phyloP scores from a whole-genome alignment of 2,113 vertebrate species.

The Saccopteryx bilineata region DNA sequence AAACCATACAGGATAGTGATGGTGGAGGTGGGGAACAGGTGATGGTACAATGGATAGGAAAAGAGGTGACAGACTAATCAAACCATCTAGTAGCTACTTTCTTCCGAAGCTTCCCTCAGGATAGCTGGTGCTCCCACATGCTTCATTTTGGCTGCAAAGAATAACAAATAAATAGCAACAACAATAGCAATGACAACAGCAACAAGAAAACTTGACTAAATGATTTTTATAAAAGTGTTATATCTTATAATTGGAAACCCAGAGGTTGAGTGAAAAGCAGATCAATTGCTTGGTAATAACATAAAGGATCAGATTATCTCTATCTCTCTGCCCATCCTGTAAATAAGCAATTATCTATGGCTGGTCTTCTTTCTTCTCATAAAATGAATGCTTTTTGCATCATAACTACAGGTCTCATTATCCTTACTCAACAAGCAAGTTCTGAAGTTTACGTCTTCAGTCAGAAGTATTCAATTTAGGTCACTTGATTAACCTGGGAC shows the following conservation, averaged over 20 bases:
- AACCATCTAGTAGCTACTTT: no score
- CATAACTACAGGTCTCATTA: neutral
- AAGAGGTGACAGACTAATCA: no score
- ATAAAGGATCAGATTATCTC: neutral
- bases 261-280: neutral
- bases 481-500: neutral
- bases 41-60: neutral
- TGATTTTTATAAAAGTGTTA: neutral
- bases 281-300: neutral
- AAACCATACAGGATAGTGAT: neutral
- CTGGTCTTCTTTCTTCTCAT: neutral
- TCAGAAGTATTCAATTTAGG: neutral
- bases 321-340: neutral
- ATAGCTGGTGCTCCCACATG: no score
- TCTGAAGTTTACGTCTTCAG: neutral
- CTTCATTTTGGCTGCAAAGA: neutral
- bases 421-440: neutral
- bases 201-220: neutral
- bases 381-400: neutral
- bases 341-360: neutral
- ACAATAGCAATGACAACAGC: neutral
- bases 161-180: neutral
- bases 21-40: neutral
- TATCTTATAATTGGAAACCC: neutral
- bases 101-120: no score